phyloP scores from a whole-genome alignment of 2,113 vertebrate genomes.

The Ahaetulla prasina region DNA sequence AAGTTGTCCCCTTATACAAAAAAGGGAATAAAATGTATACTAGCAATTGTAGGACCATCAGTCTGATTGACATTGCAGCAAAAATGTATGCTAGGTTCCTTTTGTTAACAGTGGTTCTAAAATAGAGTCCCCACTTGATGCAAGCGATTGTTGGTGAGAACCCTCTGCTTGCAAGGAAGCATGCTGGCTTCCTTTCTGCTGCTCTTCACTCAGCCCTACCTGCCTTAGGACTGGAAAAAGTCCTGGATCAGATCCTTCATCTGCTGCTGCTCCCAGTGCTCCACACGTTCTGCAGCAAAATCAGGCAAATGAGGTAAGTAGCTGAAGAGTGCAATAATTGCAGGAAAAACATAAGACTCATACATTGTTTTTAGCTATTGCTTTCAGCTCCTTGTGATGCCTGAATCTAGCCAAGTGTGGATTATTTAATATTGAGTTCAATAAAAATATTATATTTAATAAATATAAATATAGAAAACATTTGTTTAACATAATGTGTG shows the following conservation, averaged over 20 bases:
- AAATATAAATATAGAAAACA: neutral
- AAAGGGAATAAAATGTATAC: too few species aligned
- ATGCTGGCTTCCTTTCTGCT: neutral
- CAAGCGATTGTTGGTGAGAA: neutral
- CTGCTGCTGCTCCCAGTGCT: neutral
- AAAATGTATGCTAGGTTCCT: too few species aligned
- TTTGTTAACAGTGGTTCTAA: neutral
- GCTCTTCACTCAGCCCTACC: neutral
- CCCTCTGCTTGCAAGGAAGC: neutral
- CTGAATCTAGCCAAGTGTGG: too few species aligned
- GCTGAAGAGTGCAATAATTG: neutral
- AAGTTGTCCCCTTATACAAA: too few species aligned
- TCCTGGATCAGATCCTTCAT: neutral
- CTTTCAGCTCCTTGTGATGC: neutral
- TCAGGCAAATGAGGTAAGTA: neutral
- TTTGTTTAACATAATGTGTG: neutral
- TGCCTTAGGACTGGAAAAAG: neutral
- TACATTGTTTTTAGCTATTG: neutral
- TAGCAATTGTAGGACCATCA: too few species aligned
- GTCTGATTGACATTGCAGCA: too few species aligned
- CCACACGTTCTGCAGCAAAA: neutral
- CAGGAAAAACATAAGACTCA: neutral
- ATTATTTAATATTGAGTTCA: neutral
- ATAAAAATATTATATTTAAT: neutral
- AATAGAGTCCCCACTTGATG: neutral